Base-by-base conservation (phyloP, 2,113 vertebrate species). In the Delphinapterus leucas region DNA sequence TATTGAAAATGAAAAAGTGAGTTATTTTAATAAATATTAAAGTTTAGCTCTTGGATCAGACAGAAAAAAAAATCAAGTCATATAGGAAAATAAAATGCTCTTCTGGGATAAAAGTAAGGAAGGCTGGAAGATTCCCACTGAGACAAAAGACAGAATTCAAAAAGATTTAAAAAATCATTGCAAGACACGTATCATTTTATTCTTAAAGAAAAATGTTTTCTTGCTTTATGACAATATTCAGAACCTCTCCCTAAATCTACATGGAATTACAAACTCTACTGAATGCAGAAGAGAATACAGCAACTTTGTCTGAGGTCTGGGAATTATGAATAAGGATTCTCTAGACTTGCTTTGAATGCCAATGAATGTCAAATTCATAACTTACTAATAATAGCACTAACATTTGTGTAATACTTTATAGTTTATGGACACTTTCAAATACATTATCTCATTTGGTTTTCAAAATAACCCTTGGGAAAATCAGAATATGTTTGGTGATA, bases 371-470 rank as follows among this genome's bases (percentile, higher is more conserved):
- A 93, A 97, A 81, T 93, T 95, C 15, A 5, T 93, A 87, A 76
- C n/a, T 95, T 93, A 80, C 91, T 96, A 90, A 95, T 89, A 92
- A 97, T 71, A 96, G 82, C 53, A 65, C 63, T 73, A 65, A 83
- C 73, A 70, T 93, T 97, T 90, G 70, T 89, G 25, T 93, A 96
- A 76, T 89, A 41, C 74, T 84, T 84, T 74, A 81, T 80, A 84
- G 67, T 81, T 91, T 86, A 92, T 55, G 83, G 92, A 55, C 70
- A 92, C n/a, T 95, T 97, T 92, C 92, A 97, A 90, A 89, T 88
- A 83, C 55, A 73, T 92, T 58, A 88, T 89, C 92, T 95, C 88
- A 90, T 96, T 96, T 97, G 93, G 70, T 95, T 97, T 97, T 93
- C 68, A 96, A 90, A 96, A 74, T 87, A 96, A 87, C 63, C 44